Base-by-base conservation (phyloP, 2,797 vertebrate genomes). In the Leptoclinus maculatus region DNA sequence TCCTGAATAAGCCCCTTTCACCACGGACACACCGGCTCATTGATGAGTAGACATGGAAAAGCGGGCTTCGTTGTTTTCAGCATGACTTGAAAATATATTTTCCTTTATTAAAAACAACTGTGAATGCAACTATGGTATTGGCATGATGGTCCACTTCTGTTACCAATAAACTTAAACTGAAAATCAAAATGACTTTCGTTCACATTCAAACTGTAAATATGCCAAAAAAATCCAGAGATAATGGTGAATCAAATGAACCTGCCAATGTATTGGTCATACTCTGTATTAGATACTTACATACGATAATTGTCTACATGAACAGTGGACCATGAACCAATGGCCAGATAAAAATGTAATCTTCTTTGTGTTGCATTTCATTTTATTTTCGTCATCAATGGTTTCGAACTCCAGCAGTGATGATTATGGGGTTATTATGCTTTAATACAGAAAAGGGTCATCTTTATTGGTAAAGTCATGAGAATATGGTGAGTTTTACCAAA, bases 1-100 rank as follows among this genome's bases (percentile, higher is more conserved):
- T 81, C 36, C 51, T 72, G 51, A 71, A 59, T 54, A 54, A 67
- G 43, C 57, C 34, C 34, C 51, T 63, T 70, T 78, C n/a, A 74
- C 16, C 19, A 38, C 3, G 4, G 39, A 67, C 29, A 74, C 9
- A 39, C 60, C 25, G 3, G 17, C 23, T 63, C 38, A 29, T 38
- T 74, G 41, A 63, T 0, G 11, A 69, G 8, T 1, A 54, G 54
- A 54, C 25, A 39, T 7, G 10, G 17, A 41, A 34, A 36, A 60
- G 13, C 5, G 0, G 17, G 43, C 36, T 49, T 6, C 3, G 9
- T 7, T 67, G 17, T n/a, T 45, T 3, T 27, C 58, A 27, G 27
- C 29, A 32, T 9, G 7, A 43, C 23, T 19, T 53, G 7, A 73
- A 49, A 23, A 32, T 21, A 56, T n/a, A 13, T 38, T 32, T 54